Evolutionary conservation across 2,888 invertebrate genomes (phyloP).

Genomic region (Thymelicus acteon): DNA sequence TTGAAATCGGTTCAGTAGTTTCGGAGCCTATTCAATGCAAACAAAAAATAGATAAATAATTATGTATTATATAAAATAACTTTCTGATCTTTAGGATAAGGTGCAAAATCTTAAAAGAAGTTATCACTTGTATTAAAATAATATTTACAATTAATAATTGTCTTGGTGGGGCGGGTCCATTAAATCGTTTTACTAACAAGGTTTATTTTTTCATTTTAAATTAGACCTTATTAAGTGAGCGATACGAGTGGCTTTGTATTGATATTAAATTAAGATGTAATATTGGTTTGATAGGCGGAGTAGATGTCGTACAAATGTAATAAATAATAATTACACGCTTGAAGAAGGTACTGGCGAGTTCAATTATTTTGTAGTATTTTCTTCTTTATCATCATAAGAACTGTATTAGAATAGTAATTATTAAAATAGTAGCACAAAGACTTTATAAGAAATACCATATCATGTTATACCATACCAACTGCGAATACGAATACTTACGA

Average conservation of each 20-base stretch:
- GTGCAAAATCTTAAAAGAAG: neutral
- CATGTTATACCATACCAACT: no score
- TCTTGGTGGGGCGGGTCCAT: constrained; percentile 47
- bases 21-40: no score
- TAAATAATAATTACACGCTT: constrained; percentile 36
- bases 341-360: constrained; percentile 24
- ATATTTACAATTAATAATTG: neutral
- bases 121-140: constrained; percentile 15
- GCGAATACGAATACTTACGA: no score
- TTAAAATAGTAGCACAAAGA: no score
- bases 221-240: neutral
- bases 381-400: no score
- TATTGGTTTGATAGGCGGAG: constrained; percentile 45
- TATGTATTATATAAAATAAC: neutral
- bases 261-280: constrained; percentile 43
- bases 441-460: no score
- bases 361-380: neutral
- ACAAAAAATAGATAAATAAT: no score
- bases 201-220: constrained; percentile 24
- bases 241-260: constrained; percentile 26
- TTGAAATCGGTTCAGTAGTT: no score
- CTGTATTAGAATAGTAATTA: no score
- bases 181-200: constrained; percentile 51
- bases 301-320: constrained; percentile 38
- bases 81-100: neutral